Percentiles rank a stretch among this genome's conserved stretches.
phyloP scores from a whole-genome alignment of 2,797 vertebrate genomes.

The Sternotherus odoratus region DNA sequence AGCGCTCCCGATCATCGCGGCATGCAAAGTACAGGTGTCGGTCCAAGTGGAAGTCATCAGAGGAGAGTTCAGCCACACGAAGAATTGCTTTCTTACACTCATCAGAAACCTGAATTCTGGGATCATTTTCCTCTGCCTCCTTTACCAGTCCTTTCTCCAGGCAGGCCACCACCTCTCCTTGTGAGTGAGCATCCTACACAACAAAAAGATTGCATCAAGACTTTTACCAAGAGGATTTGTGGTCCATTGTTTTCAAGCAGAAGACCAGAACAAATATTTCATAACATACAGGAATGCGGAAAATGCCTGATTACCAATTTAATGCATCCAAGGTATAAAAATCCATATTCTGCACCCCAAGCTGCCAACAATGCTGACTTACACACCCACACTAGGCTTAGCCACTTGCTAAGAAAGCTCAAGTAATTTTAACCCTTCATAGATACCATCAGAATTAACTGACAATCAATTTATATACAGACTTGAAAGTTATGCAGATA shows the following conservation, averaged over 20 bases:
- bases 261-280: not conserved
- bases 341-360: not conserved
- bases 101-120: slow-evolving; percentile 84
- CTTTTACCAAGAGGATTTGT: not conserved
- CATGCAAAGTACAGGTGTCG: slow-evolving; percentile 95
- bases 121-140: slow-evolving; percentile 87
- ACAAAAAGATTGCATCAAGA: not conserved
- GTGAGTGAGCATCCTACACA: slow-evolving; percentile 92
- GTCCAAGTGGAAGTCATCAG: slow-evolving; percentile 96
- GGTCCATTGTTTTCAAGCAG: not conserved
- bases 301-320: not conserved
- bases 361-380: not conserved
- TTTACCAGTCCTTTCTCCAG: slow-evolving; percentile 94
- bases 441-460: not conserved
- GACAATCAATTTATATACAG: not conserved
- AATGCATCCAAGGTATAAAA: not conserved
- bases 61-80: slow-evolving; percentile 95
- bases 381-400: too few species aligned
- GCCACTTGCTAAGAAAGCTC: not conserved
- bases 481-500: not conserved
- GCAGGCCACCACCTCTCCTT: slow-evolving; percentile 96
- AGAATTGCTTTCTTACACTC: slow-evolving; percentile 95
- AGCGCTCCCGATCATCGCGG: slow-evolving; percentile 93
- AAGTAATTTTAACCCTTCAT: not conserved
- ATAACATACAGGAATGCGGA: not conserved